Evolutionary conservation across 1,140 invertebrate species (phyloP).

Genomic region (Brachionus paranguensis): DNA sequence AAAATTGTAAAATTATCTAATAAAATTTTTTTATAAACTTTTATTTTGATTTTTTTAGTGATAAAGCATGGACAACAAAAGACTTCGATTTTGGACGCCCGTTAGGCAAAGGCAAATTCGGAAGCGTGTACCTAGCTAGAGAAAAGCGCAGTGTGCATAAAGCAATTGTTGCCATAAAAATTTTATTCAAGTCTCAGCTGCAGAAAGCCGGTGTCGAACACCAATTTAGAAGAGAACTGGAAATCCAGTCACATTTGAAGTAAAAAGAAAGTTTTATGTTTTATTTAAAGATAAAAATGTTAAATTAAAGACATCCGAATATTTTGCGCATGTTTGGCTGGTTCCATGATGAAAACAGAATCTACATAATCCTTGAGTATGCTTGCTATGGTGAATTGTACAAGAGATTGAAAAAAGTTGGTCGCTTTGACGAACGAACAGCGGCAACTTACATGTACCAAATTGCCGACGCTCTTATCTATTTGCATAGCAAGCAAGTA

Average conservation of each 20-base stretch:
- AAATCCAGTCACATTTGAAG: conserved; percentile 77
- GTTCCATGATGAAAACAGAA: conserved; percentile 79
- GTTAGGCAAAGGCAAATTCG: conserved; percentile 95
- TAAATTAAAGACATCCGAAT: conserved; percentile 71
- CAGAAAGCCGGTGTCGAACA: conserved; percentile 79
- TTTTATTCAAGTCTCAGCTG: conserved; percentile 78
- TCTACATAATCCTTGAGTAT: conserved; percentile 87
- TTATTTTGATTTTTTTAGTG: neutral
- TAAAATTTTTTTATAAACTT: neutral
- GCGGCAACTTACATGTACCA: conserved; percentile 69
- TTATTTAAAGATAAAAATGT: neutral
- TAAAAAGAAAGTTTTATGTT: neutral
- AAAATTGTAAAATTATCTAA: neutral
- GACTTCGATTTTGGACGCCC: conserved; percentile 92
- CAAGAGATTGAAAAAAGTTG: conserved; percentile 55
- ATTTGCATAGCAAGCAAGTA: conserved; percentile 86
- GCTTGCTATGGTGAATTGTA: conserved; percentile 82
- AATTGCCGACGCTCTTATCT: conserved; percentile 78
- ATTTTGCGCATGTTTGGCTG: conserved; percentile 80
- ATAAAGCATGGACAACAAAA: conserved; percentile 55
- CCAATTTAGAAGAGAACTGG: conserved; percentile 83
- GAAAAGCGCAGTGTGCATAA: conserved; percentile 65
- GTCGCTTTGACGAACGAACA: conserved; percentile 59
- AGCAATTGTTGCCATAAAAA: conserved; percentile 35
- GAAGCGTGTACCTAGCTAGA: conserved; percentile 90